phyloP scores from a whole-genome alignment of 1,140 invertebrate genomes.

The Lepidurus arcticus region DNA sequence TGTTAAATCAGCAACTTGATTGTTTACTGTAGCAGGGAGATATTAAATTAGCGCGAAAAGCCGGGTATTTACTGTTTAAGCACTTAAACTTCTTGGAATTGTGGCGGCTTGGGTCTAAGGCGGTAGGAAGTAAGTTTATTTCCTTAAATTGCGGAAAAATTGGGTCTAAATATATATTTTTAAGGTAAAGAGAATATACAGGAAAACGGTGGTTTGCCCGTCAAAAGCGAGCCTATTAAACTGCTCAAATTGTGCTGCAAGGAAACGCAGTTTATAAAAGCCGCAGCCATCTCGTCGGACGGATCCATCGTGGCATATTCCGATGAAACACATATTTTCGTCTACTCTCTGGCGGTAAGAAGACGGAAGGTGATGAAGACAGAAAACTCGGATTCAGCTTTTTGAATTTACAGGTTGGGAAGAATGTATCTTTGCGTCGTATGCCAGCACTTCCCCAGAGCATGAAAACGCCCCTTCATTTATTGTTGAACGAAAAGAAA shows the following conservation, averaged over 20 bases:
- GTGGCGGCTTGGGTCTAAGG: constrained; percentile 53
- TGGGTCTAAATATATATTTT: neutral
- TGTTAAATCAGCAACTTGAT: neutral
- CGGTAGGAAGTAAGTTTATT: neutral
- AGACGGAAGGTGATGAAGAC: constrained; percentile 38
- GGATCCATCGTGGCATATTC: constrained; percentile 67
- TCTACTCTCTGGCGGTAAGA: constrained; percentile 59
- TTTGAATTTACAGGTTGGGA: neutral
- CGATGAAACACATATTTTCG: constrained; percentile 56
- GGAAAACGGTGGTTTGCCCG: constrained; percentile 41
- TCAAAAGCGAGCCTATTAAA: constrained; percentile 57
- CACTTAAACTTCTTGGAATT: constrained; percentile 60
- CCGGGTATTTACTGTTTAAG: constrained; percentile 59
- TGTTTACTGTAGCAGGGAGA: constrained; percentile 49
- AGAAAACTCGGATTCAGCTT: neutral
- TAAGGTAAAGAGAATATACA: neutral
- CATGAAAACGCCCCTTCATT: neutral
- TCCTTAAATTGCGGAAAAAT: neutral
- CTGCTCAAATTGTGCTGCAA: constrained; percentile 58
- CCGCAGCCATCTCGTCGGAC: constrained; percentile 60
- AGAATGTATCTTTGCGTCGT: neutral
- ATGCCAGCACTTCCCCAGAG: neutral
- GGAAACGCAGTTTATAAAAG: constrained; percentile 56
- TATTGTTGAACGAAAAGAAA: neutral
- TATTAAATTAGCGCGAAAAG: constrained; percentile 53